Percentiles rank a stretch among this genome's conserved stretches.
These are phyloP conservation scores for Drosophila tripunctata DNA, from an alignment of 2,888 invertebrate species.

Conservation along the genomic window DNA sequence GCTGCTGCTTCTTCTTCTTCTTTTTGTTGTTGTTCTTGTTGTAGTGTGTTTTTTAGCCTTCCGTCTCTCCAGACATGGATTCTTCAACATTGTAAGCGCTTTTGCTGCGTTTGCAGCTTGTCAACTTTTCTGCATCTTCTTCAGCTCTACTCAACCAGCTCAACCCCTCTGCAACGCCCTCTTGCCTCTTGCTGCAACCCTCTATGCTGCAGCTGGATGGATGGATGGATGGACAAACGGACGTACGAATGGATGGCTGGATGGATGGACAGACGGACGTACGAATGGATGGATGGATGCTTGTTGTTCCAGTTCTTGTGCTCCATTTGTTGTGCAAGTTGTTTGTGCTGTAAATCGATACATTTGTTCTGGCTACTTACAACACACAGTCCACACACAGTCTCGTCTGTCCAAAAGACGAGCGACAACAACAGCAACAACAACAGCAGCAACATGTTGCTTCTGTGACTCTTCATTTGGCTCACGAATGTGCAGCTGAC, in stretches of 20 bases:
- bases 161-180: not conserved
- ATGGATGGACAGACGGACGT: too few species aligned
- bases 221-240: too few species aligned
- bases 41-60: slow-evolving; percentile 25
- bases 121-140: slow-evolving; percentile 47
- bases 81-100: slow-evolving; percentile 74
- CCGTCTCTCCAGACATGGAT: slow-evolving; percentile 63
- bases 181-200: not conserved
- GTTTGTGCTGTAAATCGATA: slow-evolving; percentile 77
- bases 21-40: slow-evolving; percentile 3
- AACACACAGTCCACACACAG: slow-evolving; percentile 29
- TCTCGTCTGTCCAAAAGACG: slow-evolving; percentile 29
- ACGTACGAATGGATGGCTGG: too few species aligned
- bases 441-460: slow-evolving; percentile 2
- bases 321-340: slow-evolving; percentile 70
- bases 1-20: slow-evolving; percentile 15
- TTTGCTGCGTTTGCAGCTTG: slow-evolving; percentile 76
- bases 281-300: not conserved
- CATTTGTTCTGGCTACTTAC: slow-evolving; percentile 75
- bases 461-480: slow-evolving; percentile 43
- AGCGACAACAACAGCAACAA: slow-evolving; percentile 19
- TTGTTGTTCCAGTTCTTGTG: slow-evolving; percentile 65
- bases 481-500: slow-evolving; percentile 62
- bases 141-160: not conserved
- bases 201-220: not conserved